Percentiles rank a stretch among this genome's conserved stretches.
phyloP scores from a whole-genome alignment of 1,140 invertebrate genomes.

The Lucilia cuprina region DNA sequence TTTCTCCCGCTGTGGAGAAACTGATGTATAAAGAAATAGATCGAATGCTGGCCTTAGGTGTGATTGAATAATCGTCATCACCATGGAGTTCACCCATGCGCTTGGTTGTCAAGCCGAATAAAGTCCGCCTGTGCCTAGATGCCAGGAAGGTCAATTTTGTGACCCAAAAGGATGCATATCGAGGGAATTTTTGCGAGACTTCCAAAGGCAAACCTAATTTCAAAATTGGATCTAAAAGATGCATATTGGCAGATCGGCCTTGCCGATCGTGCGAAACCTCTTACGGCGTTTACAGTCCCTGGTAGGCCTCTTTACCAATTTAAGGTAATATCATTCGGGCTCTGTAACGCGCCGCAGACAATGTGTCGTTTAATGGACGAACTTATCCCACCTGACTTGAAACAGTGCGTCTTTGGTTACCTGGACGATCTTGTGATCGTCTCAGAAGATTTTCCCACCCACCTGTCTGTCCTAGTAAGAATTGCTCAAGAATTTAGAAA shows the following conservation, averaged over 20 bases:
- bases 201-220: conserved; percentile 40
- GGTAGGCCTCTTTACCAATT: conserved; percentile 52
- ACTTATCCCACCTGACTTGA: conserved; percentile 58
- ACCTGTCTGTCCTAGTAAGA: background rate
- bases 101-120: conserved; percentile 37
- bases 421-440: conserved; percentile 37
- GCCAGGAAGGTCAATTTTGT: conserved; percentile 47
- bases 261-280: conserved; percentile 41
- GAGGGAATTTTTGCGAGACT: conserved; percentile 48
- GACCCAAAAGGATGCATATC: conserved; percentile 52
- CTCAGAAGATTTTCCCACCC: conserved; percentile 27
- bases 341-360: conserved; percentile 37
- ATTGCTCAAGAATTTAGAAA: conserved; percentile 14
- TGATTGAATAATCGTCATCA: conserved; percentile 41
- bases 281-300: conserved; percentile 60
- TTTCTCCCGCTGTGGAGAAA: conserved; percentile 43
- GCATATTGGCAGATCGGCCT: conserved; percentile 32
- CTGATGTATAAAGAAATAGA: conserved; percentile 46
- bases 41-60: conserved; percentile 41
- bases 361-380: conserved; percentile 38
- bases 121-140: conserved; percentile 48
- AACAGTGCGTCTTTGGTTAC: conserved; percentile 37
- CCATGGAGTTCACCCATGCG: conserved; percentile 37
- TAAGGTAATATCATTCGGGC: conserved; percentile 43
- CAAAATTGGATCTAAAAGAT: conserved; percentile 45